Evolutionary conservation across 2,888 invertebrate species (phyloP).

Genomic region (Acrobasis repandana): DNA sequence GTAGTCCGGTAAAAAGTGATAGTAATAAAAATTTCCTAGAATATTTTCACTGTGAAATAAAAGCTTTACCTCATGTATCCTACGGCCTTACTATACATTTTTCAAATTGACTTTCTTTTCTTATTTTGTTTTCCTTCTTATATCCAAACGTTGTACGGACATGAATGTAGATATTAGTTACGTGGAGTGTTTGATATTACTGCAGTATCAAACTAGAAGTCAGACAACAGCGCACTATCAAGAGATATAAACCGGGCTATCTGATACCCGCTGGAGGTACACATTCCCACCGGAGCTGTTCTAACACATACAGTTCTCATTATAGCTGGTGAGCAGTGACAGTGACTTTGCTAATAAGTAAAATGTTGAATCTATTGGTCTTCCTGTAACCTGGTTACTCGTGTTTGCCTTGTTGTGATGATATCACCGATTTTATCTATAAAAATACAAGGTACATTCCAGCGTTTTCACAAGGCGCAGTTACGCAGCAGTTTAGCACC

Average conservation of each 20-base stretch:
- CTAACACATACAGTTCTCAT: neutral
- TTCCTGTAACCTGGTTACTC: neutral
- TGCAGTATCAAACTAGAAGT: conserved; percentile 17
- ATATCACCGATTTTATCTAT: conserved; percentile 13
- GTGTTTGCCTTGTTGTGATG: conserved; percentile 6
- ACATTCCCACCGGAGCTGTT: neutral
- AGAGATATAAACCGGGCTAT: conserved; percentile 14
- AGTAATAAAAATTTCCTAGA: too few species aligned
- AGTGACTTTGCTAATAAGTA: neutral
- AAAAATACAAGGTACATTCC: conserved; percentile 5
- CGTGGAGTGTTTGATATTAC: neutral
- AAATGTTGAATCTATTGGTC: neutral
- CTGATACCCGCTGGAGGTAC: conserved; percentile 12
- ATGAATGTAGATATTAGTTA: neutral
- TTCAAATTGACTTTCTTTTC: too few species aligned
- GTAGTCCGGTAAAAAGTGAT: too few species aligned
- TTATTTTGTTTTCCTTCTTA: too few species aligned
- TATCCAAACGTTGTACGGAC: neutral
- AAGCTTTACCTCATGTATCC: too few species aligned
- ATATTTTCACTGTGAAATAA: too few species aligned
- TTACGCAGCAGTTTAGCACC: conserved; percentile 14
- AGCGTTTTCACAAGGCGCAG: conserved; percentile 10
- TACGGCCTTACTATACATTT: too few species aligned
- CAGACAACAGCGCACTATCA: conserved; percentile 10
- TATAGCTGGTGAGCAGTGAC: neutral